These are phyloP conservation scores for Sus scrofa DNA, from an alignment of 2,113 vertebrate genomes.

Conservation along the genomic window DNA sequence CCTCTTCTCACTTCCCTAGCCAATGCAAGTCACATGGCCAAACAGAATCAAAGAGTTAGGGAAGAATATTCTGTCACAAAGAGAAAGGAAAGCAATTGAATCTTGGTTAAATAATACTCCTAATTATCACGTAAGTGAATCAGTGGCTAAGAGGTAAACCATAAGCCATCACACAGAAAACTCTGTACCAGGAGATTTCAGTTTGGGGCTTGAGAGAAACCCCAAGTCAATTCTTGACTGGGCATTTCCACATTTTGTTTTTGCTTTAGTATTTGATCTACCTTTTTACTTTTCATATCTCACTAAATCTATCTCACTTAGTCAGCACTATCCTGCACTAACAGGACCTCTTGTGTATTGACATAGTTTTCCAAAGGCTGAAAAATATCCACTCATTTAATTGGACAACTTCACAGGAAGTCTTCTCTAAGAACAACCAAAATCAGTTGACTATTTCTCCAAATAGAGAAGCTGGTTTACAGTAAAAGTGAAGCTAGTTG, in stretches of 20 bases:
- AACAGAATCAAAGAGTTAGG: background rate
- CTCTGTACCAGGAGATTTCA: background rate
- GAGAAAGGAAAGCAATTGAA: background rate
- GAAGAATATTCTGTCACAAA: background rate
- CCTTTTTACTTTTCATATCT: background rate
- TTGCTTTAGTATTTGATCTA: background rate
- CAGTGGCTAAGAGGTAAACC: background rate
- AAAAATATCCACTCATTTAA: background rate
- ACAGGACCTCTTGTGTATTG: background rate
- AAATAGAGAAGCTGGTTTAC: background rate
- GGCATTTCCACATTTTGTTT: background rate
- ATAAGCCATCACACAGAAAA: background rate
- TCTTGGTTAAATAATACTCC: background rate
- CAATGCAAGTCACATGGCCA: background rate
- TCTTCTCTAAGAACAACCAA: background rate
- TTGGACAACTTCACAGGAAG: background rate
- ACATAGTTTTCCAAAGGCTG: background rate
- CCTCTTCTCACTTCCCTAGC: background rate
- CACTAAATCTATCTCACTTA: background rate
- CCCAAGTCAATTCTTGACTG: background rate
- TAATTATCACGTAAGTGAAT: background rate
- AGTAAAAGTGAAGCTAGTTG: background rate
- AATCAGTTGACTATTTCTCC: background rate
- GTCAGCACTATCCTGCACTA: background rate
- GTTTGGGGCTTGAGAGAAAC: background rate